phyloP scores from a whole-genome alignment of 2,888 invertebrate species.

The Blastobasis lacticolella region DNA sequence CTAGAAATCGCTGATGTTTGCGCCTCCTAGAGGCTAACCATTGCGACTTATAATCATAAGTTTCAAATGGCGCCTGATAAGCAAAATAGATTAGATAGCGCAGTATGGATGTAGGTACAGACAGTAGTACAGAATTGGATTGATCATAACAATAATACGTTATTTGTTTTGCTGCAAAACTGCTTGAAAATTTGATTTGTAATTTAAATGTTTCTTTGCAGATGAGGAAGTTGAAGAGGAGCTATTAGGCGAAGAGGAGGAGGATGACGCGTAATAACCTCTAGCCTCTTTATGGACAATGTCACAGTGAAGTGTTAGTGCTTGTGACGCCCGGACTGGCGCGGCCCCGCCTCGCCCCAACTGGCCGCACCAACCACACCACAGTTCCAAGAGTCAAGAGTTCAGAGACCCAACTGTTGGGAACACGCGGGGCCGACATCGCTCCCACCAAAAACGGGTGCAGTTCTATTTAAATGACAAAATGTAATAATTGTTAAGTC shows the following conservation, averaged over 20 bases:
- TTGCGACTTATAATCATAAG: too few species aligned
- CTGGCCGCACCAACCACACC: slow-evolving; percentile 38
- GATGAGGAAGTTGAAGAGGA: slow-evolving; percentile 71
- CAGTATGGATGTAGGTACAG: too few species aligned
- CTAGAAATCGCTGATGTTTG: too few species aligned
- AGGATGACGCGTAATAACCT: slow-evolving; percentile 73
- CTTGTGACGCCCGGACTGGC: slow-evolving; percentile 64
- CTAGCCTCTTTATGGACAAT: slow-evolving; percentile 68
- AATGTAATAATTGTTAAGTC: slow-evolving; percentile 57
- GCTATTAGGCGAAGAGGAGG: slow-evolving; percentile 66
- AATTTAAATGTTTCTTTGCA: slow-evolving; percentile 34
- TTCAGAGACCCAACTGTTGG: slow-evolving; percentile 47
- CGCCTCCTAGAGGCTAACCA: too few species aligned
- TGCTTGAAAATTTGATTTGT: not conserved
- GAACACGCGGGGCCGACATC: slow-evolving; percentile 65
- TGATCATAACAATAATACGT: too few species aligned
- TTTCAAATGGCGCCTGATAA: too few species aligned
- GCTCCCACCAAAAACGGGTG: slow-evolving; percentile 71
- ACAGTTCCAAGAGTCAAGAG: slow-evolving; percentile 22
- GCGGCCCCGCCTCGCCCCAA: slow-evolving; percentile 69
- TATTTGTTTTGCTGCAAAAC: too few species aligned
- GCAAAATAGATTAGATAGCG: too few species aligned
- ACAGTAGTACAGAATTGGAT: too few species aligned
- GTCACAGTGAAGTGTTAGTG: slow-evolving; percentile 74
- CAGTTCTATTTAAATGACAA: slow-evolving; percentile 73